A percentile compares a stretch with the other conserved stretches of the same genome.
Conservation (phyloP, 2,113 vertebrate species). For the Alces alces region DNA sequence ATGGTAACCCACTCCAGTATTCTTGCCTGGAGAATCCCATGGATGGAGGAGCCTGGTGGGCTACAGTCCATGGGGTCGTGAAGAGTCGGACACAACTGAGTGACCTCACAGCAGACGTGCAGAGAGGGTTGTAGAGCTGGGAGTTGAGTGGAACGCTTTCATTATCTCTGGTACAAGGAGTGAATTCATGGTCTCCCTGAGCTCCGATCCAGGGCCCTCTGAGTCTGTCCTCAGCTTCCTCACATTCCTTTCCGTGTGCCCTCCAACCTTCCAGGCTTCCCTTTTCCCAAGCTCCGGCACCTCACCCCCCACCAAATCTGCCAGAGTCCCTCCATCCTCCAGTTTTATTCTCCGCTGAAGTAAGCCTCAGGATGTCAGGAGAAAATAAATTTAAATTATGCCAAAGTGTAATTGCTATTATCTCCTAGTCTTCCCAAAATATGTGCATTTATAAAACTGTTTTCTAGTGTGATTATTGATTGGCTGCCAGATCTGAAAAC, state of each 20-base stretch:
- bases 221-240: not conserved
- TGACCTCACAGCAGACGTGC: not conserved
- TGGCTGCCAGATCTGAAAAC: not conserved
- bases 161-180: not conserved
- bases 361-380: not conserved
- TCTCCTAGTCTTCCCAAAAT: not conserved
- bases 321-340: not conserved
- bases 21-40: no score
- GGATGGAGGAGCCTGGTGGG: no score
- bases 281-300: not conserved
- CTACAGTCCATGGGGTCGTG: no score
- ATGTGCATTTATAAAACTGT: not conserved
- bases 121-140: not conserved
- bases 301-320: not conserved
- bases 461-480: not conserved
- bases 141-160: not conserved
- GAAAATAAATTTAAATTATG: not conserved
- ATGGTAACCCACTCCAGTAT: no score
- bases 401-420: not conserved
- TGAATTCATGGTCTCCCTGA: not conserved
- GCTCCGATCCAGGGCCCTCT: not conserved
- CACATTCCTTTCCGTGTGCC: not conserved
- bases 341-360: not conserved
- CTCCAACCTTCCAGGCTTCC: not conserved
- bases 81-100: no score